Base-by-base conservation (phyloP, 2,888 invertebrate genomes). In the Eupithecia exiguata region DNA sequence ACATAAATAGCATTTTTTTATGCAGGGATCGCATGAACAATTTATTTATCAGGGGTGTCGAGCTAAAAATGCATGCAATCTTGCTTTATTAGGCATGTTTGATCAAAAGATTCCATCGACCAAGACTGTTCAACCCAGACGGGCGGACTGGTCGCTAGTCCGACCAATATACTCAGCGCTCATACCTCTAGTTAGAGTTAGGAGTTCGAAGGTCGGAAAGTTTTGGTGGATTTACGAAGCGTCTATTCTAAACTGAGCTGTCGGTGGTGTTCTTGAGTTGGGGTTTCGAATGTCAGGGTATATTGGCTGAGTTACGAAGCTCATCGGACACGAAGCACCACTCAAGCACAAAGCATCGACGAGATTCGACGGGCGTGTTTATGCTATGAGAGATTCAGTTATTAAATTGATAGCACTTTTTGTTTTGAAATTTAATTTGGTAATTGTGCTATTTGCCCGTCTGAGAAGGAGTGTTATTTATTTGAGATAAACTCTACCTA, bases 81-180 rank as follows among this genome's bases (percentile, higher is more conserved):
- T 78, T 69, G 70, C 72, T 72, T 71, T 80, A 84, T 83, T 85
- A 80, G 80, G 78, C 81, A 78, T 78, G 76, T 80, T 71, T 76
- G 88, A 88, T 89, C 89, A 90, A 90, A 91, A 88, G 89, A 85
- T 82, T 87, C 86, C 74, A 85, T 87, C 85, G 82, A 84, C n/a
- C n/a, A n/a, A n/a, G n/a, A n/a, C 86, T 86, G 86, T 83, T 83
- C 84, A 88, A 85, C 86, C 84, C 82, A 79, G 82, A 81, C 81
- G 82, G 38, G 35, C 36, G 35, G 16, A n/a, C 16, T 16, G 30
- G 85, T 84, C 77, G 67, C 80, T 83, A 82, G 84, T 79, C 76
- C 77, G 80, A 65, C 89, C 86, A 86, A 69, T 72, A 58, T 77
- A 76, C n/a, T 30, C 70, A 79, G 86, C 81, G 35, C 87, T 68